A percentile compares a stretch with the other conserved stretches of the same genome.
phyloP scores from a whole-genome alignment of 2,113 vertebrate species.

The Sebastes fasciatus region DNA sequence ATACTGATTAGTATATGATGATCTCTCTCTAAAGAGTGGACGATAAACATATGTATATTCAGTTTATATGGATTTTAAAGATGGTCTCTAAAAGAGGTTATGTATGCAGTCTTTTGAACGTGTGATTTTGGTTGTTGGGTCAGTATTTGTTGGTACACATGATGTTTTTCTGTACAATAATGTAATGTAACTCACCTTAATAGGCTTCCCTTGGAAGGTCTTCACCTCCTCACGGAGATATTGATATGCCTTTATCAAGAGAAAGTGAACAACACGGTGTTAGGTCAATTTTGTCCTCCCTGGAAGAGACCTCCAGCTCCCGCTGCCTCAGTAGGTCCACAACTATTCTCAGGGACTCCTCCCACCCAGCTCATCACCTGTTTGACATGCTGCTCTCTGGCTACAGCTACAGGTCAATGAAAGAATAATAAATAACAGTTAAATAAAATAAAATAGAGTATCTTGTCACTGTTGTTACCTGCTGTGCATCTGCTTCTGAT shows the following conservation, averaged over 20 bases:
- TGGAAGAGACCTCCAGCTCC: too few species aligned
- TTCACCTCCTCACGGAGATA: constrained; percentile 99
- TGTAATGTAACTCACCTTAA: constrained; percentile 76
- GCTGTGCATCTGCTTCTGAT: constrained; percentile 97
- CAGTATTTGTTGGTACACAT: background rate
- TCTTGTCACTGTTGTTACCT: constrained; percentile 82
- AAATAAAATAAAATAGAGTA: background rate
- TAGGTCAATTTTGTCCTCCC: background rate
- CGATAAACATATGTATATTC: background rate
- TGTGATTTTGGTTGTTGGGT: background rate
- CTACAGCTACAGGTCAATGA: too few species aligned
- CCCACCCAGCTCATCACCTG: too few species aligned
- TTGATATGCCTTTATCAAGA: constrained; percentile 90
- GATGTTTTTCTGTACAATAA: background rate
- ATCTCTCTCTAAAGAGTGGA: too few species aligned
- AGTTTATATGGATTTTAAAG: background rate
- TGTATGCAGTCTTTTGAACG: background rate
- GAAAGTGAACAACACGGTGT: background rate
- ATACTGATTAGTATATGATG: too few species aligned
- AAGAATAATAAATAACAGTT: background rate
- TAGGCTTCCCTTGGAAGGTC: constrained; percentile 94
- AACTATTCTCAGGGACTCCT: too few species aligned
- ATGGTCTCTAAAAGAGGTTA: background rate
- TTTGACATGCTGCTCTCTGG: too few species aligned
- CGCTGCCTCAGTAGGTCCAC: too few species aligned